Evolutionary conservation across 2,888 invertebrate species (phyloP).

Genomic region (Rhopalosiphum nymphaeae): DNA sequence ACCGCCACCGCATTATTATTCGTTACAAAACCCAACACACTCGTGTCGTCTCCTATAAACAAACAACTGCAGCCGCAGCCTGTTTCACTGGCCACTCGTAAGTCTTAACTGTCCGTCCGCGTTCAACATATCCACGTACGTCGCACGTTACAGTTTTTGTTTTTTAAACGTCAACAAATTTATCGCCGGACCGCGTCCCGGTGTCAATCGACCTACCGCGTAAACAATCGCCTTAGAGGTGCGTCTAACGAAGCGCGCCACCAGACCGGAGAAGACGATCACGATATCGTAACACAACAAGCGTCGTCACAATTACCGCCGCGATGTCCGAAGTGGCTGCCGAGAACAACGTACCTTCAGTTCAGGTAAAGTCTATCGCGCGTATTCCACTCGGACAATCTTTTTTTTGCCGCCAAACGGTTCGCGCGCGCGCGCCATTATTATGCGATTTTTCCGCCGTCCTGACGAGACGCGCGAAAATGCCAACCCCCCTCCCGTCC

Average conservation of each 20-base stretch:
- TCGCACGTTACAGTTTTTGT: background rate
- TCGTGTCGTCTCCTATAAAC: slow-evolving; percentile 59
- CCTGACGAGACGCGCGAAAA: background rate
- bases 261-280: background rate
- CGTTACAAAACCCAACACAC: slow-evolving; percentile 58
- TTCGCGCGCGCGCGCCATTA: background rate
- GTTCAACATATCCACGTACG: background rate
- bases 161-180: background rate
- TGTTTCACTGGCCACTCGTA: background rate
- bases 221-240: background rate
- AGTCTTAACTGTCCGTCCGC: background rate
- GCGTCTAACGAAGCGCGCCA: background rate
- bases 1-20: slow-evolving; percentile 55
- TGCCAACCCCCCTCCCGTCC: background rate
- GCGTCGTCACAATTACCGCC: background rate
- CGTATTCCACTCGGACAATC: background rate
- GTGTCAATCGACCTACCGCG: background rate
- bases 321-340: slow-evolving; percentile 50
- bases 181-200: background rate
- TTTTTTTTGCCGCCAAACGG: slow-evolving; percentile 52
- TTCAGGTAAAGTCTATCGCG: slow-evolving; percentile 21
- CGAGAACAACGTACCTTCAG: slow-evolving; percentile 39
- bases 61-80: slow-evolving; percentile 33
- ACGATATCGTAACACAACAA: background rate
- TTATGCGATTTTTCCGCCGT: background rate